Evolutionary conservation across 23 tunicate species (phyloP), one percentile per base, ranked within the genome.

Genomic region (Corella eumyota): DNA sequence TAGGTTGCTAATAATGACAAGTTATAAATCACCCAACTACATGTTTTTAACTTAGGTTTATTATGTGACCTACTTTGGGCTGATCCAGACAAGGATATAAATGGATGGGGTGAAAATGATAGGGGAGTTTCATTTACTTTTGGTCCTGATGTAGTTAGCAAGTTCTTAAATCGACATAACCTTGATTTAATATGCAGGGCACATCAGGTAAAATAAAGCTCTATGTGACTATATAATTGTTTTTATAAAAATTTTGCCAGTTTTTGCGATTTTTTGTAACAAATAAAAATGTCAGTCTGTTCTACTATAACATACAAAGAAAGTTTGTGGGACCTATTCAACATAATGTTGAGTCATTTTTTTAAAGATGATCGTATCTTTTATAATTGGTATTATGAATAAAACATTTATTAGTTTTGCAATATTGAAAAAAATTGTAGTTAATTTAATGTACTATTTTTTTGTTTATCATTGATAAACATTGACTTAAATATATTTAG

Each of bases 21-120:
- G 11, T 40, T 40, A 40, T 40, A 40, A 40, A 11, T 15, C 11
- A 40, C 48, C 48, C 48, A 40, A n/a, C n/a, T n/a, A n/a, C n/a
- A n/a, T n/a, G n/a, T n/a, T n/a, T n/a, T n/a, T n/a, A n/a, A n/a
- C 11, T 5, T 28, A 84, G 94, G 98, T 6, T 59, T 93, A 17
- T 57, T 93, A 21, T 93, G 99, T 53, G 99, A 93, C 52, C 45
- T 93, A 26, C 70, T 93, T 24, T 93, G 99, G 99, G 99, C 99
- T 47, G 99, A 93, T 64, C 99, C 99, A 22, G 99, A 93, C 75
- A 93, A 93, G 59, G 99, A 93, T 50, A 88, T 93, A 25, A 57
- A 58, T 1, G 99, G 99, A 9, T 93, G 99, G 99, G 93, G 83
- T 24, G 99, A 93, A 64, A 93, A 93, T 59, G 99, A 93, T 56